Evolutionary conservation across 2,888 invertebrate species (phyloP).

Genomic region (Tholera decimalis): DNA sequence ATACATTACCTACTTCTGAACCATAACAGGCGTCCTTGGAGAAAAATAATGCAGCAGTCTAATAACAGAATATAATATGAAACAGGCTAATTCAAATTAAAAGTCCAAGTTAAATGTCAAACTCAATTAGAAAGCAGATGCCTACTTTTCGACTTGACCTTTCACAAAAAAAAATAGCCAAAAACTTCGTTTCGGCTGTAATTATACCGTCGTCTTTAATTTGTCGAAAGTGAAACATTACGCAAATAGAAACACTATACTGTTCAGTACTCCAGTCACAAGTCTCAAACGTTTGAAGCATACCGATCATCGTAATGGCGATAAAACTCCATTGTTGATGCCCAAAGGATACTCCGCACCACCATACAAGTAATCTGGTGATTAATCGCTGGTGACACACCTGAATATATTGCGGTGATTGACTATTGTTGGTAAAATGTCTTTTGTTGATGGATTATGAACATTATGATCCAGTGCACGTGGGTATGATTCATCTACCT

Average conservation of each 20-base stretch:
- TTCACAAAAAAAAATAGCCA: too few species aligned
- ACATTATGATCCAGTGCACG: conserved; percentile 28
- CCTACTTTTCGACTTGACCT: too few species aligned
- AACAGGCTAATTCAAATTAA: conserved; percentile 1
- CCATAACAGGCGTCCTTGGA: too few species aligned
- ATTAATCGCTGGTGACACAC: conserved; percentile 59
- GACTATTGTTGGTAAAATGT: conserved; percentile 54
- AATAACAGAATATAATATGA: too few species aligned
- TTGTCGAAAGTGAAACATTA: conserved; percentile 50
- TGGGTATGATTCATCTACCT: conserved; percentile 44
- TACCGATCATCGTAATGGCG: conserved; percentile 44
- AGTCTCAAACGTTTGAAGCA: conserved; percentile 40
- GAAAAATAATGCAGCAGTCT: background rate
- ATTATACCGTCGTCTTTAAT: conserved; percentile 8
- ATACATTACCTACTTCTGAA: background rate
- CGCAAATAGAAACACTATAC: conserved; percentile 37
- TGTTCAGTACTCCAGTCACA: conserved; percentile 41
- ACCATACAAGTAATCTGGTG: conserved; percentile 36
- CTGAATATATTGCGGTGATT: conserved; percentile 52
- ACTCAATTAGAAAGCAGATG: conserved; percentile 27
- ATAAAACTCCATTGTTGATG: conserved; percentile 57
- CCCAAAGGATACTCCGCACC: conserved; percentile 34
- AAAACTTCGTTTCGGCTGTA: background rate
- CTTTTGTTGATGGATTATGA: conserved; percentile 21
- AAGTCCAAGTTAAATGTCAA: conserved; percentile 13